These are phyloP conservation scores for Vidua macroura DNA, from an alignment of 2,113 vertebrate species.

Conservation along the genomic window DNA sequence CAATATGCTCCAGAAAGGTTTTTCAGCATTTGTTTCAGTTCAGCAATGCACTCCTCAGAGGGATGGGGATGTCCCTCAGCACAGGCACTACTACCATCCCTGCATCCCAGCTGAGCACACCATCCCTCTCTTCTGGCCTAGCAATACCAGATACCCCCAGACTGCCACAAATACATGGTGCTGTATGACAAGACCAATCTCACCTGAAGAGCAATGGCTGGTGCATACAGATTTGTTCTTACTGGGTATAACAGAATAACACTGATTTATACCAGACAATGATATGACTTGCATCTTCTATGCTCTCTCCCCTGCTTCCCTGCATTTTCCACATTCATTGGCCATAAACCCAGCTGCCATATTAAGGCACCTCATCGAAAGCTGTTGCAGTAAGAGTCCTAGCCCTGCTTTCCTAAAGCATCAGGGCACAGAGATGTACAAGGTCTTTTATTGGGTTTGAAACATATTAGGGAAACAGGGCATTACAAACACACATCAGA, in stretches of 20 bases:
- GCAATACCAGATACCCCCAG: not conserved
- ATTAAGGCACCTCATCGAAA: not conserved
- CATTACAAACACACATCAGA: not conserved
- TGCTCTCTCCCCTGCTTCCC: not conserved
- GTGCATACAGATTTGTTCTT: not conserved
- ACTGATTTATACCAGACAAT: not conserved
- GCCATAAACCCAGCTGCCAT: not conserved
- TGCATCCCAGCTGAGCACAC: not conserved
- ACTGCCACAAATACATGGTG: not conserved
- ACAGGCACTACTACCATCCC: not conserved
- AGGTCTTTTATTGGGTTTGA: not conserved
- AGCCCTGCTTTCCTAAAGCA: not conserved
- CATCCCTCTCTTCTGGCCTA: not conserved
- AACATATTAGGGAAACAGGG: not conserved
- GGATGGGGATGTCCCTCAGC: not conserved
- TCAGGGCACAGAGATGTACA: not conserved
- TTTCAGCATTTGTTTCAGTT: not conserved
- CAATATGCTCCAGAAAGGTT: slow-evolving; percentile 22
- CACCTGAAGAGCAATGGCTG: not conserved
- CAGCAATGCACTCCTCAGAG: not conserved
- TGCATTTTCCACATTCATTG: not conserved
- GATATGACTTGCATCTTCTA: not conserved
- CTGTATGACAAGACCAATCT: not conserved
- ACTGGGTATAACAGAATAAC: not conserved
- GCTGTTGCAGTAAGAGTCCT: not conserved